Evolutionary conservation across 2,797 vertebrate genomes (phyloP).

Genomic region (Phrynocephalus forsythii): DNA sequence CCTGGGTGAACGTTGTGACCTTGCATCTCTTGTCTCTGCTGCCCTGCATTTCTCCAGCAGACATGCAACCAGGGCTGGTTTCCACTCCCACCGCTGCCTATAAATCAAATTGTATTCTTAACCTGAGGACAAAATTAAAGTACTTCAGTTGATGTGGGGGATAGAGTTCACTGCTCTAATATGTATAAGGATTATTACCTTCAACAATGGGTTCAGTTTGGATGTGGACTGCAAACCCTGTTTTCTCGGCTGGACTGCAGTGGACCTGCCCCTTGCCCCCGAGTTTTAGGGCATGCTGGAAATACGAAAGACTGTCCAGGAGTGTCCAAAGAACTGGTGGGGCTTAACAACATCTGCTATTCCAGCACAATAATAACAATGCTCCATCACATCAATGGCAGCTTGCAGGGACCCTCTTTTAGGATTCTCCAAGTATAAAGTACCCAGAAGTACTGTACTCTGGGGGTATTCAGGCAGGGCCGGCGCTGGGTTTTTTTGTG

Average conservation of each 20-base stretch:
- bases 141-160: not conserved
- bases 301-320: not conserved
- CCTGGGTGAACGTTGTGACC: slow-evolving; percentile 31
- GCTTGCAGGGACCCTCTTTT: too few relatives aligned
- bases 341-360: not conserved
- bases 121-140: not conserved
- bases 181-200: not conserved
- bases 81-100: not conserved
- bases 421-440: too few relatives aligned
- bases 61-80: not conserved
- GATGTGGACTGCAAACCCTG: not conserved
- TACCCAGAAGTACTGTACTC: too few relatives aligned
- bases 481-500: too few relatives aligned
- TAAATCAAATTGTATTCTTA: too few relatives aligned
- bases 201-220: not conserved
- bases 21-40: not conserved
- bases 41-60: slow-evolving; percentile 26
- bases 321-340: not conserved
- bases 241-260: not conserved
- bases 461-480: not conserved
- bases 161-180: not conserved
- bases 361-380: not conserved
- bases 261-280: not conserved
- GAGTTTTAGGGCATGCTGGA: not conserved
- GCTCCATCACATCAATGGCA: too few relatives aligned